Evolutionary conservation across 2,888 invertebrate genomes (phyloP).

Genomic region (Tanytarsus gracilentus): DNA sequence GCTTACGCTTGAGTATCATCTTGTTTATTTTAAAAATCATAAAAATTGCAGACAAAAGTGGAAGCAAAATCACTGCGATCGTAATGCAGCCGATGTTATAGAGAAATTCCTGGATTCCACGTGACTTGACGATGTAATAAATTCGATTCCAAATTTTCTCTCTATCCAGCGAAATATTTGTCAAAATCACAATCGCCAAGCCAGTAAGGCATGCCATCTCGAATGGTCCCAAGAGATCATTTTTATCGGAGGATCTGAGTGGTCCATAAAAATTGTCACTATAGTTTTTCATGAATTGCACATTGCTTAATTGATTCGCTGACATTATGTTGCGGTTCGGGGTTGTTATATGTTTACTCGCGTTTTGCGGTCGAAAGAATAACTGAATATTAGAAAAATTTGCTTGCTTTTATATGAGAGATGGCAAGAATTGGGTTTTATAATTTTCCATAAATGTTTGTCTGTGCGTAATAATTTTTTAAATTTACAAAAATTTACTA

Average conservation of each 20-base stretch:
- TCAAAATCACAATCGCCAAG: constrained; percentile 34
- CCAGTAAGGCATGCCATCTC: constrained; percentile 35
- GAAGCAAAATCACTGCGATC: constrained; percentile 14
- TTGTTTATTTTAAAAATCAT: too few relatives aligned
- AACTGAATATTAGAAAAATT: too few relatives aligned
- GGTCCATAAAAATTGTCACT: constrained; percentile 3
- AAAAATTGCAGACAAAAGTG: constrained; percentile 31
- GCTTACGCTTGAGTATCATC: constrained; percentile 32
- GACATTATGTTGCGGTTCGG: too few relatives aligned
- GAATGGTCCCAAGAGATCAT: constrained; percentile 28
- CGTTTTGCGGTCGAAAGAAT: too few relatives aligned
- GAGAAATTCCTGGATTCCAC: constrained; percentile 6
- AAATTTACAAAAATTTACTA: too few relatives aligned
- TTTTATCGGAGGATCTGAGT: background rate
- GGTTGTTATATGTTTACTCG: too few relatives aligned
- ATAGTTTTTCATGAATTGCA: background rate
- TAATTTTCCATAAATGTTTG: too few relatives aligned
- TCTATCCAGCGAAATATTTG: constrained; percentile 31
- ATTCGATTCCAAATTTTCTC: constrained; percentile 29
- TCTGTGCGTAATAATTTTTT: too few relatives aligned
- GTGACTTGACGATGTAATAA: constrained; percentile 26
- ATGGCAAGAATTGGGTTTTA: too few relatives aligned
- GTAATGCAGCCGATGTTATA: background rate
- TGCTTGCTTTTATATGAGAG: too few relatives aligned
- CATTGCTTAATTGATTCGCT: background rate